Base-by-base conservation (phyloP, 2,113 vertebrate genomes). In the Bucco capensis region DNA sequence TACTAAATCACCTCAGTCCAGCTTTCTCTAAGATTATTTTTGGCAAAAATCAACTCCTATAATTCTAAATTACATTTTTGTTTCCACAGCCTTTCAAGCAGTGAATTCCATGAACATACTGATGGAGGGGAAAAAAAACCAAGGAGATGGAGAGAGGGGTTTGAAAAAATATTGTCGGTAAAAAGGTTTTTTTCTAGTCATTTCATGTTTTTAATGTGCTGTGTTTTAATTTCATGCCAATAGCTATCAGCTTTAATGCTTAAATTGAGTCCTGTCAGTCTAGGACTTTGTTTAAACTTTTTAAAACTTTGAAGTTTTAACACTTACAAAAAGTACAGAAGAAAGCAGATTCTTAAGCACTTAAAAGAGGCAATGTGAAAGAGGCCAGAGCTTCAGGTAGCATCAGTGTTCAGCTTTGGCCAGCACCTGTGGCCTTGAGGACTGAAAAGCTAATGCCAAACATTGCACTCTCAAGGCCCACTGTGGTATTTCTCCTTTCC, bases 41-140 rank as follows among this genome's bases (percentile, higher is more conserved):
- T 19, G 7, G 44, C 5, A 65, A 82, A 92, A 72, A 4, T 14
- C 22, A 70, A 23, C 47, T 62, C 17, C 19, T 42, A 3, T 25
- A 62, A 33, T 28, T 74, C 66, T 21, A 33, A 56, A 83, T 50
- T 58, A 62, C 3, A 17, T 35, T 75, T 83, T 53, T 64, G 5
- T 24, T 71, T 84, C 49, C n/a, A 35, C 5, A 47, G 42, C 21
- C 0, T 2, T 58, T 82, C n/a, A 30, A 46, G 24, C 3, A 80
- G 12, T 38, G 8, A 86, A 65, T 12, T 46, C 42, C 37, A 35
- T 1, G 2, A 67, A 87, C 0, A 0, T 6, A 35, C 37, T 17
- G 14, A 67, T n/a, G 5, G 0, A 79, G 12, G 11, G 28, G 14
- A 82, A 78, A 71, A 78, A 8, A 71, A 78, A 8, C 23, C 38